Evolutionary conservation across 2,797 vertebrate species (phyloP).

Genomic region (Pogonophryne albipinna): DNA sequence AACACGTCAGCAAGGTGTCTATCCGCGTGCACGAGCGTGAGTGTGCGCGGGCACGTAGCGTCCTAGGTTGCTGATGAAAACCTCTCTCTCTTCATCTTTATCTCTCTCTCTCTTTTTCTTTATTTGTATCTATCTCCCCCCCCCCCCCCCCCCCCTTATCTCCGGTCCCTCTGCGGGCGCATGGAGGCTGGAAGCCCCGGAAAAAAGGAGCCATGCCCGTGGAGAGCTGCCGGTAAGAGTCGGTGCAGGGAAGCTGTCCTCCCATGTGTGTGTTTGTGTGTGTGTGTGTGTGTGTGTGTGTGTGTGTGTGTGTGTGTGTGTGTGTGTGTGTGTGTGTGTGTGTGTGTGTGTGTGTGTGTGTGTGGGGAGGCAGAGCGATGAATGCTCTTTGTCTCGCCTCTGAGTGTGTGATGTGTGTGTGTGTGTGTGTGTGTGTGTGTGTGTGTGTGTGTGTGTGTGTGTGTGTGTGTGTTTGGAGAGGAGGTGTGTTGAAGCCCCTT

Average conservation of each 20-base stretch:
- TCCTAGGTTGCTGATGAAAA: too few species aligned
- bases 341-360: conserved; percentile 19
- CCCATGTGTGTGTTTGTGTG: neutral
- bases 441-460: neutral
- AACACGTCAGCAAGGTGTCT: too few species aligned
- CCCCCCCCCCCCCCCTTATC: conserved; percentile 28
- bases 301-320: neutral
- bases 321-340: neutral
- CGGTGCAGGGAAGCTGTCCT: conserved; percentile 20
- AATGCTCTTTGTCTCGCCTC: conserved; percentile 53
- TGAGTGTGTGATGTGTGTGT: conserved; percentile 2
- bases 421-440: neutral
- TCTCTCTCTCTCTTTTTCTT: neutral
- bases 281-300: neutral
- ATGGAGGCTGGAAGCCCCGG: conserved; percentile 64
- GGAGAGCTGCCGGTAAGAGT: conserved; percentile 58
- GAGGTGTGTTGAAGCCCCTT: neutral
- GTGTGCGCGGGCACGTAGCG: too few species aligned
- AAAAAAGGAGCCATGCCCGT: conserved; percentile 59
- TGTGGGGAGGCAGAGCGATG: conserved; percentile 20
- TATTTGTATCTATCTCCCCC: neutral
- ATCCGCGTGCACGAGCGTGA: too few species aligned
- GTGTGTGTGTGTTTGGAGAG: neutral
- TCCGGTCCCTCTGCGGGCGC: conserved; percentile 70
- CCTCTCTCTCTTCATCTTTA: too few species aligned